phyloP scores from a whole-genome alignment of 2,113 vertebrate genomes.

The Tyto alba region DNA sequence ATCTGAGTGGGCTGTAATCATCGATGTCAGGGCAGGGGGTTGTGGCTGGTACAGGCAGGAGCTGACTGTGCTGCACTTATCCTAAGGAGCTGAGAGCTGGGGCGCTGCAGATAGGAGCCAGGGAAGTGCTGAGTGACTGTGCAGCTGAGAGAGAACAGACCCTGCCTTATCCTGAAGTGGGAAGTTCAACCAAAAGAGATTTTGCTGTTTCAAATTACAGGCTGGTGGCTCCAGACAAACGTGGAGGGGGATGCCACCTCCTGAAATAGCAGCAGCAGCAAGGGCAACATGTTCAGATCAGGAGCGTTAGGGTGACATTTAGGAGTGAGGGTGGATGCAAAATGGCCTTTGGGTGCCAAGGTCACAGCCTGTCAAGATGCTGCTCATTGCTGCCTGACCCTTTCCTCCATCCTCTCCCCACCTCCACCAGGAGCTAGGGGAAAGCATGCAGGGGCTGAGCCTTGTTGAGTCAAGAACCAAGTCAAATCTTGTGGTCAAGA shows the following conservation, averaged over 20 bases:
- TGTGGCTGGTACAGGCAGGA: not conserved
- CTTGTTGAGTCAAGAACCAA: not conserved
- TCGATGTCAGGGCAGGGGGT: not conserved
- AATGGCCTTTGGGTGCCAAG: not conserved
- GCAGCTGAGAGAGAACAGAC: constrained; percentile 48
- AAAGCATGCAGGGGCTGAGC: not conserved
- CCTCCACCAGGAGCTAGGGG: not conserved
- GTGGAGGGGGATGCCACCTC: constrained; percentile 12
- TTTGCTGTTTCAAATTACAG: constrained; percentile 53
- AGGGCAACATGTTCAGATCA: not conserved
- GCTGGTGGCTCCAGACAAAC: constrained; percentile 2
- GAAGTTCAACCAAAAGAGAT: constrained; percentile 37
- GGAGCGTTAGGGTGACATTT: not conserved
- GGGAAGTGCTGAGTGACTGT: constrained; percentile 46
- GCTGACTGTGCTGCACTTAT: constrained; percentile 1
- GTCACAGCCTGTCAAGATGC: not conserved
- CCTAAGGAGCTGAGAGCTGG: constrained; percentile 7
- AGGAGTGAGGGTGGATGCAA: not conserved
- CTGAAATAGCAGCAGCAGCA: constrained; percentile 42
- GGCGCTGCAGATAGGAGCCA: not conserved
- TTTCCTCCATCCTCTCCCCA: not conserved
- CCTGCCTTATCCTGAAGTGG: constrained; percentile 47
- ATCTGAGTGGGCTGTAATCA: not conserved
- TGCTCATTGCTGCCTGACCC: not conserved
- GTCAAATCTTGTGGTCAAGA: not conserved